phyloP scores from a whole-genome alignment of 2,113 vertebrate species.

The Nicator chloris region DNA sequence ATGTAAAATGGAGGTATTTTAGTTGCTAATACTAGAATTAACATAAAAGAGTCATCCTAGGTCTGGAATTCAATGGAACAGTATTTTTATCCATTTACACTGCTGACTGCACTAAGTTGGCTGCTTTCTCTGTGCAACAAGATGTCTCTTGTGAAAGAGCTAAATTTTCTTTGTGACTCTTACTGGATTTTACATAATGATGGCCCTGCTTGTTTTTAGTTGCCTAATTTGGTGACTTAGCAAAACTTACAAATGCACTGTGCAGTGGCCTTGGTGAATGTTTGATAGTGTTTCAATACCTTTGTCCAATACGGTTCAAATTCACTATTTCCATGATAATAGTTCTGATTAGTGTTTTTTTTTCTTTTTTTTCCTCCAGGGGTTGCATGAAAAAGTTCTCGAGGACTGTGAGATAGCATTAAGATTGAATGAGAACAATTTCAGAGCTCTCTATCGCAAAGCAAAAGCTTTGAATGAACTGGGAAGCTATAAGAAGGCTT shows the following conservation, averaged over 20 bases:
- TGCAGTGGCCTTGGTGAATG: neutral
- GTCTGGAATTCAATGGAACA: neutral
- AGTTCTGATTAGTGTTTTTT: neutral
- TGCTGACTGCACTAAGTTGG: neutral
- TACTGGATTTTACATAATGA: neutral
- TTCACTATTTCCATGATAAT: neutral
- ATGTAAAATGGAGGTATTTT: neutral
- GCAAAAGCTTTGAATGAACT: conserved; percentile 87
- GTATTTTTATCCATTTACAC: neutral
- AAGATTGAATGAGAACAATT: conserved; percentile 84
- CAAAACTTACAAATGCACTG: neutral
- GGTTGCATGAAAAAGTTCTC: conserved; percentile 84
- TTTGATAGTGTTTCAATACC: neutral
- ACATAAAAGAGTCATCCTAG: neutral
- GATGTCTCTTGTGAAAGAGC: neutral
- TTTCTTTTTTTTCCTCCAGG: conserved; percentile 57
- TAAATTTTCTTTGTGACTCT: neutral
- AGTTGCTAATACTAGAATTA: neutral
- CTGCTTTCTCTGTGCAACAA: neutral
- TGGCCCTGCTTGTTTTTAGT: neutral
- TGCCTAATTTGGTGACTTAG: neutral
- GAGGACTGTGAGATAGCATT: conserved; percentile 90
- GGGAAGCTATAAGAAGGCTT: conserved; percentile 88
- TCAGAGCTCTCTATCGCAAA: conserved; percentile 90
- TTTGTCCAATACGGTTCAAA: neutral